Conservation (phyloP, 2,797 vertebrate species). For the Anabacerthia variegaticeps region DNA sequence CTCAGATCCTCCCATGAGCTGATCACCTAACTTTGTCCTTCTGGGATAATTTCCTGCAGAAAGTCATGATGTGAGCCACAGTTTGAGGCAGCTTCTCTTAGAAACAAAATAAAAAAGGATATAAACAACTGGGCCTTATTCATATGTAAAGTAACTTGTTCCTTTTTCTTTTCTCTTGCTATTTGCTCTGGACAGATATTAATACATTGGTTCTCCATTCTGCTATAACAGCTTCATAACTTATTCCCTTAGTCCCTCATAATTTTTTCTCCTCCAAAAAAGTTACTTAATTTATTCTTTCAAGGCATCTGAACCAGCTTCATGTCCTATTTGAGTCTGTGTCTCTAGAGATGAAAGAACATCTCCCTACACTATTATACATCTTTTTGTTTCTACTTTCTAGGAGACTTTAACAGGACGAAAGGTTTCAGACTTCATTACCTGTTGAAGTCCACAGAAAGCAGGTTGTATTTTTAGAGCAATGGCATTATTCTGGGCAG, state of each 20-base stretch:
- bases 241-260: not conserved
- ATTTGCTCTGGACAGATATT: not conserved
- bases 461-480: not conserved
- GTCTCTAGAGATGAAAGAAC: constrained; percentile 1
- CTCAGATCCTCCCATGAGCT: not conserved
- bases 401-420: not conserved
- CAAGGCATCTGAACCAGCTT: not conserved
- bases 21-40: constrained; percentile 7
- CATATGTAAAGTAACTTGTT: not conserved
- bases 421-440: constrained; percentile 14
- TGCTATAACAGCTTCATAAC: not conserved
- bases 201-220: not conserved
- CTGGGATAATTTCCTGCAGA: not conserved
- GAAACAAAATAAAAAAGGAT: not conserved
- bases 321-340: not conserved
- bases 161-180: not conserved
- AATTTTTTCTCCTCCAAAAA: not conserved
- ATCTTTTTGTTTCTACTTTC: constrained; percentile 5
- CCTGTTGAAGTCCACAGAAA: not conserved
- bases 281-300: constrained; percentile 18
- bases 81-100: not conserved
- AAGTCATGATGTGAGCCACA: not conserved
- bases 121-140: not conserved
- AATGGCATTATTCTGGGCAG: not conserved
- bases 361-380: not conserved